Evolutionary conservation across 1,140 invertebrate genomes (phyloP).

Genomic region (Heliothis virescens): DNA sequence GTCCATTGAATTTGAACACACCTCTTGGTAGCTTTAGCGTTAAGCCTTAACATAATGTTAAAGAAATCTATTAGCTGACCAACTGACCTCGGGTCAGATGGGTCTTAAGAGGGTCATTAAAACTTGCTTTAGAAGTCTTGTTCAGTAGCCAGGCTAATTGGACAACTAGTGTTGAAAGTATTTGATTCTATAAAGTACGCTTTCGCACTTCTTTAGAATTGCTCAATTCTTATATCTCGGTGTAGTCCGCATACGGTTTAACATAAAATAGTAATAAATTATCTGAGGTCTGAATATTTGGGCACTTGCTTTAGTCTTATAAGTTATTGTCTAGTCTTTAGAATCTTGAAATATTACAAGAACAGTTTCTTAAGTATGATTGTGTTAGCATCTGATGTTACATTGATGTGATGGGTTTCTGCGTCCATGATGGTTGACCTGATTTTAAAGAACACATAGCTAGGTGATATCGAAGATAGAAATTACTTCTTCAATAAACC

Average conservation of each 20-base stretch:
- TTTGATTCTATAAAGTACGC: neutral
- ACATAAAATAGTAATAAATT: conserved; percentile 28
- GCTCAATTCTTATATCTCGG: conserved; percentile 13
- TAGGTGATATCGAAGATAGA: neutral
- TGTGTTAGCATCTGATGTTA: neutral
- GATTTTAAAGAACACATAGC: neutral
- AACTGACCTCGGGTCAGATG: conserved; percentile 22
- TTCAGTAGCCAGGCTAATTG: conserved; percentile 10
- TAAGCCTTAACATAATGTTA: conserved; percentile 5
- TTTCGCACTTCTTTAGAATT: neutral
- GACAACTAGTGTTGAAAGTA: neutral
- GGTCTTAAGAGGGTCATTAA: conserved; percentile 26
- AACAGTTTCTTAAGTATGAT: too few species aligned
- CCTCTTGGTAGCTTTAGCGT: conserved; percentile 14
- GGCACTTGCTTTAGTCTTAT: conserved; percentile 10
- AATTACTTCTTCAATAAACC: too few species aligned
- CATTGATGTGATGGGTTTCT: neutral
- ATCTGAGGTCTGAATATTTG: conserved; percentile 17
- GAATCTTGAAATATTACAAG: too few species aligned
- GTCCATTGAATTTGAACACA: conserved; percentile 41
- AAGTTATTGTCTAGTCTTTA: neutral
- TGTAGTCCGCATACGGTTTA: conserved; percentile 18
- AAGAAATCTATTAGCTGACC: conserved; percentile 39
- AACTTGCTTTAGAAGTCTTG: conserved; percentile 37
- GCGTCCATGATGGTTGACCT: neutral